A percentile compares a stretch with the other conserved stretches of the same genome.
Evolutionary conservation across 2,113 vertebrate species (phyloP).

Genomic region (Perca schrenkii): DNA sequence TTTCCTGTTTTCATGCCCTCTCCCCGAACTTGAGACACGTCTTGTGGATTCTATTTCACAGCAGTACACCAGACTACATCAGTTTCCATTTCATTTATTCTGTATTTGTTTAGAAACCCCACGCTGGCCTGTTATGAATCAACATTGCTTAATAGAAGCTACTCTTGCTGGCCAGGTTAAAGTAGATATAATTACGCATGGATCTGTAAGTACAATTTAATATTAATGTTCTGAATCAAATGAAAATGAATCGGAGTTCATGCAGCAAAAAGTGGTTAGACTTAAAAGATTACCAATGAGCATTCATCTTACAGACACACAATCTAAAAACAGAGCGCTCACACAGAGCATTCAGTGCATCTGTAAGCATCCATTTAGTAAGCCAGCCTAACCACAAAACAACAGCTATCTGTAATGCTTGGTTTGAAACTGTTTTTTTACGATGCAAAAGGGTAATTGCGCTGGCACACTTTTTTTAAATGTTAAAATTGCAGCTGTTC

Average conservation of each 20-base stretch:
- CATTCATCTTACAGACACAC: slow-evolving; percentile 32
- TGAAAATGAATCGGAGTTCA: slow-evolving; percentile 41
- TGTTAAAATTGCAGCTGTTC: slow-evolving; percentile 7
- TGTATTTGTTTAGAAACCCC: slow-evolving; percentile 73
- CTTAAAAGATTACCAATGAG: slow-evolving; percentile 25
- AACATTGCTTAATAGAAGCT: slow-evolving; percentile 54
- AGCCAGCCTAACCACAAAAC: slow-evolving; percentile 17
- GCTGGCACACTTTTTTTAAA: neutral
- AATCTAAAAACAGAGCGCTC: slow-evolving; percentile 31
- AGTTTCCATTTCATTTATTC: slow-evolving; percentile 75
- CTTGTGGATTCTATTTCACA: slow-evolving; percentile 77
- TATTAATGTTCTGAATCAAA: slow-evolving; percentile 52
- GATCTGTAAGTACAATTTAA: slow-evolving; percentile 35
- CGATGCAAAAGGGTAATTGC: neutral
- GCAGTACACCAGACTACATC: slow-evolving; percentile 67
- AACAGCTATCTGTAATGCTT: slow-evolving; percentile 19
- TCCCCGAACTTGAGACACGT: slow-evolving; percentile 71
- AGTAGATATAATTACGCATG: slow-evolving; percentile 51
- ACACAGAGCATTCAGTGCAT: slow-evolving; percentile 9
- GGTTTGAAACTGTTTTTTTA: neutral
- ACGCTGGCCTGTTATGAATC: slow-evolving; percentile 61
- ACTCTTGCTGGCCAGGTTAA: slow-evolving; percentile 60
- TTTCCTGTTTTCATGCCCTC: slow-evolving; percentile 79
- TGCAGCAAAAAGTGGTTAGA: slow-evolving; percentile 33
- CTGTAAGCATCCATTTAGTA: slow-evolving; percentile 39